Evolutionary conservation across 2,888 invertebrate genomes (phyloP).

Genomic region (Philopedon plagiatum): DNA sequence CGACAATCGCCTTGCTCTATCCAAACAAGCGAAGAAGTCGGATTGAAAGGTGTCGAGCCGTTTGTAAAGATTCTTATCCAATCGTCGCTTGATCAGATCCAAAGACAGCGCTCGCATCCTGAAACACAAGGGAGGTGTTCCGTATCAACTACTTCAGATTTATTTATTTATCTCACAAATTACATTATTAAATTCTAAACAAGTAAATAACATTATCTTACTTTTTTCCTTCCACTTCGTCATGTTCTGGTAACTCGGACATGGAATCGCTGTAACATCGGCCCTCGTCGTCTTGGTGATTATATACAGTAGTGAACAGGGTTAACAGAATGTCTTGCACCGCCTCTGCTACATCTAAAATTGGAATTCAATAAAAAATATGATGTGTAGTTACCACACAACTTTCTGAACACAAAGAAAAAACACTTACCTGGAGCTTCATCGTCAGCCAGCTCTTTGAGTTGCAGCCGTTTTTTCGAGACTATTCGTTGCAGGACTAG

Average conservation of each 20-base stretch:
- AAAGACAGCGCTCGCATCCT: slow-evolving; percentile 89
- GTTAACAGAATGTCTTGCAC: slow-evolving; percentile 93
- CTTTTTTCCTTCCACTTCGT: slow-evolving; percentile 80
- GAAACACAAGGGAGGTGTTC: slow-evolving; percentile 50
- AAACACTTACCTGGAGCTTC: slow-evolving; percentile 76
- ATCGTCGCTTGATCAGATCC: slow-evolving; percentile 92
- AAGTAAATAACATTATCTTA: slow-evolving; percentile 64
- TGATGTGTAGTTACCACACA: no score
- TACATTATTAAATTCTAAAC: no score
- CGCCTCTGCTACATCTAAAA: slow-evolving; percentile 83
- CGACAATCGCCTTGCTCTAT: slow-evolving; percentile 88
- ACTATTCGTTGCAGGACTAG: slow-evolving; percentile 92
- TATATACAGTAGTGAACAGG: slow-evolving; percentile 94
- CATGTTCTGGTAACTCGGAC: slow-evolving; percentile 92
- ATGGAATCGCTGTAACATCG: slow-evolving; percentile 97
- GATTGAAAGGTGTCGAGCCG: slow-evolving; percentile 96
- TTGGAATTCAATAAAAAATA: not conserved
- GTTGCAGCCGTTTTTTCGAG: slow-evolving; percentile 90
- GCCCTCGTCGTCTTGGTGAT: slow-evolving; percentile 97
- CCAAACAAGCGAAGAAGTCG: slow-evolving; percentile 95
- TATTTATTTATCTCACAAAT: no score
- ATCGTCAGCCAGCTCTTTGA: slow-evolving; percentile 78
- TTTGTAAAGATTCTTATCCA: slow-evolving; percentile 93
- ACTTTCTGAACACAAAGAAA: not conserved
- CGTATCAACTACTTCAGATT: no score